Conservation (phyloP, 2,113 vertebrate genomes). For the Polypterus senegalus region DNA sequence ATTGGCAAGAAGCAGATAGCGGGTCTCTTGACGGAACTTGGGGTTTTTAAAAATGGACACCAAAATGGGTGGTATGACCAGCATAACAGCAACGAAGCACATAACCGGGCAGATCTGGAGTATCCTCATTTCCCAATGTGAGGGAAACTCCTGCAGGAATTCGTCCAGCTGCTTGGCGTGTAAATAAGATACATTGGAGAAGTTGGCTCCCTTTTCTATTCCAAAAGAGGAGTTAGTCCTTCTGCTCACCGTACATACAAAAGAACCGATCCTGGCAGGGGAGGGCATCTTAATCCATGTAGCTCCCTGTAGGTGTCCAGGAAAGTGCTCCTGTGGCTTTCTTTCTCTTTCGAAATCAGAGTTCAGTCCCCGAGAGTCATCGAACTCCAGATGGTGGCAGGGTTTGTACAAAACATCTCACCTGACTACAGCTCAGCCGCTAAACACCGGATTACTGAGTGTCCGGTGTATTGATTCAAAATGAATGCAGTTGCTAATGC, state of each 20-base stretch:
- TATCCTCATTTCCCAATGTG: conserved; percentile 27
- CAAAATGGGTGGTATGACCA: conserved; percentile 49
- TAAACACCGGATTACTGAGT: conserved; percentile 8
- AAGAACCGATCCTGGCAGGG: no score
- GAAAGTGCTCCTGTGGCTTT: neutral
- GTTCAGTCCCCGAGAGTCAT: no score
- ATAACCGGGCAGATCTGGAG: conserved; percentile 46
- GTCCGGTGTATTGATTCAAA: conserved; percentile 16
- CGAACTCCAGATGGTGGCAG: no score
- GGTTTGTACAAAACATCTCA: no score
- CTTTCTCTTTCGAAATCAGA: neutral
- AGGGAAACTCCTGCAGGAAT: conserved; percentile 30
- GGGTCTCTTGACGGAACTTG: conserved; percentile 48
- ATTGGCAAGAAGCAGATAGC: conserved; percentile 58
- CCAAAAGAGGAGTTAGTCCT: neutral
- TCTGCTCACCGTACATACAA: no score
- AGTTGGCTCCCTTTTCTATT: conserved; percentile 8
- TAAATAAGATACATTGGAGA: conserved; percentile 12
- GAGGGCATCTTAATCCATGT: no score
- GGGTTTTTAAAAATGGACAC: conserved; percentile 45
- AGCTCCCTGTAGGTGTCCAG: no score
- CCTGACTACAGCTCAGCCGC: neutral
- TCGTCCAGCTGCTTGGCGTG: conserved; percentile 20
- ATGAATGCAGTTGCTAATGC: conserved; percentile 17
- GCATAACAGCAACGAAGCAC: conserved; percentile 35